Evolutionary conservation across 2,113 vertebrate species (phyloP).

Genomic region (Sterna hirundo): DNA sequence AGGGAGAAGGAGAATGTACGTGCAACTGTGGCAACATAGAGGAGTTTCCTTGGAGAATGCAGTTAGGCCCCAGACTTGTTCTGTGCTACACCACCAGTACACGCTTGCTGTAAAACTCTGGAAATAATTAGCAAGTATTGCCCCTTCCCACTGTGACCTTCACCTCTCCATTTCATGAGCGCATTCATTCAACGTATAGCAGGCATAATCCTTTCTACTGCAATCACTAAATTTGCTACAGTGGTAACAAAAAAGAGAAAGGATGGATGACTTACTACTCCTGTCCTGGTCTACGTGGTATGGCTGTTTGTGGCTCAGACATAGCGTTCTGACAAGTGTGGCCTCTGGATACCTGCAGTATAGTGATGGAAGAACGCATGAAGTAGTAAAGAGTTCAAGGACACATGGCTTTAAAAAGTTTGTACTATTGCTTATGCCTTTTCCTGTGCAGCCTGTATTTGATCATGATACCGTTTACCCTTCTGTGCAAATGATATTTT

Average conservation of each 20-base stretch:
- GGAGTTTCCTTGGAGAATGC: not conserved
- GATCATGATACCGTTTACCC: not conserved
- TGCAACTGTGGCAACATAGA: not conserved
- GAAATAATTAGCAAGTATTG: not conserved
- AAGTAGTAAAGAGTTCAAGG: not conserved
- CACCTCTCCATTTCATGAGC: not conserved
- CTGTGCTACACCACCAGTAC: not conserved
- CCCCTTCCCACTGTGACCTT: not conserved
- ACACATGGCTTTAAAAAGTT: not conserved
- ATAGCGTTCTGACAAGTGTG: not conserved
- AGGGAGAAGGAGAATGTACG: not conserved
- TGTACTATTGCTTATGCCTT: not conserved
- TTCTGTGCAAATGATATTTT: not conserved
- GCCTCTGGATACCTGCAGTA: not conserved
- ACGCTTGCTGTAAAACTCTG: not conserved
- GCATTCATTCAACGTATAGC: rapidly evolving
- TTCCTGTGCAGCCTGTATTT: not conserved
- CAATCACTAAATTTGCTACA: not conserved
- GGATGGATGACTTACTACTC: not conserved
- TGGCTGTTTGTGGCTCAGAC: not conserved
- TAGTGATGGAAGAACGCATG: not conserved
- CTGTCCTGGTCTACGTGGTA: not conserved
- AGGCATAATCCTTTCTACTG: not conserved
- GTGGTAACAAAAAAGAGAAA: not conserved
- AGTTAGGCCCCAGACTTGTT: not conserved